Base-by-base conservation (phyloP, 2,797 vertebrate species). In the Pogoniulus pusillus region DNA sequence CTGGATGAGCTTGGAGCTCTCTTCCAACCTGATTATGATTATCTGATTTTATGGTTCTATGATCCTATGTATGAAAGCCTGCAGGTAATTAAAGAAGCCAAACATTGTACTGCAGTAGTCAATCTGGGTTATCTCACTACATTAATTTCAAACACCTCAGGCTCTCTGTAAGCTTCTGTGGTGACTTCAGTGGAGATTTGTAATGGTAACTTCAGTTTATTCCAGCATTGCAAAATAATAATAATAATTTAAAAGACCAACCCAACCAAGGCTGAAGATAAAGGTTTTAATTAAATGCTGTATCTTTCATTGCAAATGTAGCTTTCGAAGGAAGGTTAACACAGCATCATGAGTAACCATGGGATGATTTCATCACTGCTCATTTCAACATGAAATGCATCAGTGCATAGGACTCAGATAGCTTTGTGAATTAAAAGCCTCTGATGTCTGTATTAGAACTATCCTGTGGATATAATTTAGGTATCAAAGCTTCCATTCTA, bases 281-380 rank as follows among this genome's bases (percentile, higher is more conserved):
- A 96, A 87, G 73, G 71, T 82, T 79, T 97, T 97, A 97, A 97
- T 98, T 96, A 96, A 97, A 91, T 96, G 88, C 68, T 80, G 95
- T 97, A 94, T 97, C 96, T 96, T 96, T 89, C 83, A 89, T 93
- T 89, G 93, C 95, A 97, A 97, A 74, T 85, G 92, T 82, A 90
- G 89, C 93, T 97, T 97, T 96, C 86, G 95, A 93, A 94, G 90
- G 81, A 95, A 96, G 95, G 96, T 94, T 94, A 96, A 68, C 80
- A 32, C 89, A 94, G 85, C 90, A 90, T 94, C 95, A 85, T 94
- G 89, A 95, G 93, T 96, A 97, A 95, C 93, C 75, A 71, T 35
- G 70, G 72, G 86, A 91, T 95, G 95, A 96, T 97, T 97, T 96
- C 93, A 92, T 96, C 91, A 91, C 83, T 91, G 82, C 72, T 97